A percentile compares a stretch with the other conserved stretches of the same genome.
Evolutionary conservation across 2,888 invertebrate genomes (phyloP).

Genomic region (Homarus gammarus): DNA sequence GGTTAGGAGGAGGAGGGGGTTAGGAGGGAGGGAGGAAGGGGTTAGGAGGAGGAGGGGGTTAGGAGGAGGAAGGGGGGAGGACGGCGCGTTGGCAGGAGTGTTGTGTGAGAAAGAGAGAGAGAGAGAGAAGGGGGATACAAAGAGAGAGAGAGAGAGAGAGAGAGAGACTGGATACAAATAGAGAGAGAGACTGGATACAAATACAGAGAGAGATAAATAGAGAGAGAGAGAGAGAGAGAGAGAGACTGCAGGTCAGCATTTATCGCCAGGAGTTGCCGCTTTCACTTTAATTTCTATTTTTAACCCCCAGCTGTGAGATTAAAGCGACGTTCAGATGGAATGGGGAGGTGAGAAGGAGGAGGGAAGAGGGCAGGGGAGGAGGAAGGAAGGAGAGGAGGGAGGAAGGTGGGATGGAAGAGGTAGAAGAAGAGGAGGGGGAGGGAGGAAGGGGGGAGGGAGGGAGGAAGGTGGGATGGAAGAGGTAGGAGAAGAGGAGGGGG

Average conservation of each 20-base stretch:
- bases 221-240: no score
- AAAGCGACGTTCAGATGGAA: background rate
- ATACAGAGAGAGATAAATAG: no score
- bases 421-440: background rate
- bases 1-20: background rate
- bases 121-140: background rate
- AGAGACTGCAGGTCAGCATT: no score
- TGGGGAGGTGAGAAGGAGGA: background rate
- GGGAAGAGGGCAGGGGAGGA: background rate
- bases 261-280: no score
- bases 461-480: background rate
- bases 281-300: background rate
- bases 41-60: background rate
- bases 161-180: no score
- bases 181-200: no score
- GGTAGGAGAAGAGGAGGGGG: background rate
- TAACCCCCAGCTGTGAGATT: background rate
- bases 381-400: background rate
- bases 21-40: no score
- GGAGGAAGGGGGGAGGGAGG: no score
- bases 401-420: background rate
- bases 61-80: background rate
- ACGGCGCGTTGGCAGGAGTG: background rate
- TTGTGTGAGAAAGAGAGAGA: slow-evolving; percentile 17
- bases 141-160: no score